Evolutionary conservation across 2,113 vertebrate species (phyloP).

Genomic region (Corynorhinus townsendii): DNA sequence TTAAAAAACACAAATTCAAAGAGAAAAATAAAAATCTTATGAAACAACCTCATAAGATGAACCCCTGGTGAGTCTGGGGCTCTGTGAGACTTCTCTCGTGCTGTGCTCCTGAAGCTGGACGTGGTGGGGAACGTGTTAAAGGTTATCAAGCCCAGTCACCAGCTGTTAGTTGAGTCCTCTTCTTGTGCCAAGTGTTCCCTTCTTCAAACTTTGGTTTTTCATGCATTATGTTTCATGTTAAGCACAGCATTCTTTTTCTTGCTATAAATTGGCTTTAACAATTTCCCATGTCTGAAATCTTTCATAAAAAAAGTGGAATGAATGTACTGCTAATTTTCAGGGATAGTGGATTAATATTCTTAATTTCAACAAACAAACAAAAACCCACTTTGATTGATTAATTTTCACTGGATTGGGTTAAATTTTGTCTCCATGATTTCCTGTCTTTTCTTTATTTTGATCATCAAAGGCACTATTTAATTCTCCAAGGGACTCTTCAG

Average conservation of each 20-base stretch:
- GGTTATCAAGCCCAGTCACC: background rate
- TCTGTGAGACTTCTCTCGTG: background rate
- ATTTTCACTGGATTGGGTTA: background rate
- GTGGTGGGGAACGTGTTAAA: background rate
- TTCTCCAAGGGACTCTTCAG: background rate
- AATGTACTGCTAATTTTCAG: background rate
- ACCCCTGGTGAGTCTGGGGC: too few relatives aligned
- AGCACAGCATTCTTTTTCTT: background rate
- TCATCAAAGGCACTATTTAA: constrained; percentile 34
- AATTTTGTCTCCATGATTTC: background rate
- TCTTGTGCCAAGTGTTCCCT: background rate
- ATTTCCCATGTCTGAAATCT: background rate
- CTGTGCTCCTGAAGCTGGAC: background rate
- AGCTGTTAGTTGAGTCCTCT: background rate
- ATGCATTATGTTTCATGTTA: background rate
- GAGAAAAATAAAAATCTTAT: background rate
- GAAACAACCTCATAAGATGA: background rate
- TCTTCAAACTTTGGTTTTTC: background rate
- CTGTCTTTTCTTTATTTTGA: constrained; percentile 17
- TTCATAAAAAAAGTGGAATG: background rate
- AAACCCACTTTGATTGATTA: background rate
- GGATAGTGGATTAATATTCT: background rate
- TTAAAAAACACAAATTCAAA: background rate
- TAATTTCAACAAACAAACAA: constrained; percentile 25
- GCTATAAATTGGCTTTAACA: background rate